These are phyloP conservation scores for Menura novaehollandiae DNA, from an alignment of 2,113 vertebrate genomes.

Conservation along the genomic window DNA sequence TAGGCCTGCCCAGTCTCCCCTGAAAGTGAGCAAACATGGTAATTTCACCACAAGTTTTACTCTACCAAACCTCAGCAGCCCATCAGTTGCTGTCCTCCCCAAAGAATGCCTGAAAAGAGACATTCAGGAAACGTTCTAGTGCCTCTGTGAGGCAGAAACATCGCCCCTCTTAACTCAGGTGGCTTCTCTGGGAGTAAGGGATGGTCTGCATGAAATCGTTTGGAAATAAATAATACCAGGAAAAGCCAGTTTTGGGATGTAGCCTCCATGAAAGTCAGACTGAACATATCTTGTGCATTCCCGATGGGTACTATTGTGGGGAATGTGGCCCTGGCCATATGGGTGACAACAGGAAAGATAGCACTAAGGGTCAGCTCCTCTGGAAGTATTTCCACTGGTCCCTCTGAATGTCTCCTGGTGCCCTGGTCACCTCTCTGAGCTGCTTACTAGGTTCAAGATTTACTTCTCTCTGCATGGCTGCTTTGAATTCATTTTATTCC, in stretches of 20 bases:
- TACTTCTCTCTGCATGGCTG: not conserved
- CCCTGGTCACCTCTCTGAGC: not conserved
- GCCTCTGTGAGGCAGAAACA: rapidly evolving
- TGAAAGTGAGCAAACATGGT: not conserved
- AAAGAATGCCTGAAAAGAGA: not conserved
- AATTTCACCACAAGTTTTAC: not conserved
- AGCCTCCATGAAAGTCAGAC: not conserved
- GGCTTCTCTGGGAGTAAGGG: not conserved
- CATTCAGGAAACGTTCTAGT: not conserved
- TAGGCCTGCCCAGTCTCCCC: not conserved
- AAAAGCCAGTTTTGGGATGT: not conserved
- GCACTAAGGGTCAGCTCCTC: not conserved
- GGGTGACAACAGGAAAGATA: not conserved
- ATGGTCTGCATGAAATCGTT: not conserved
- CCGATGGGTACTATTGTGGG: not conserved
- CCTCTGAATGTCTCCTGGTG: not conserved
- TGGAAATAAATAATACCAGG: not conserved
- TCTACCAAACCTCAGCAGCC: not conserved
- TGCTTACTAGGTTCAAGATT: not conserved
- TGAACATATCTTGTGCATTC: not conserved
- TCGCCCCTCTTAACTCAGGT: not conserved
- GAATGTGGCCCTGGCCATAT: rapidly evolving
- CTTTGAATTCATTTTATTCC: conserved; percentile 6
- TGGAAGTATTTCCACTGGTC: not conserved
- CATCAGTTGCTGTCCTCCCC: not conserved